Conservation (phyloP, 1,140 invertebrate genomes). For the Cyclargus thomasi region DNA sequence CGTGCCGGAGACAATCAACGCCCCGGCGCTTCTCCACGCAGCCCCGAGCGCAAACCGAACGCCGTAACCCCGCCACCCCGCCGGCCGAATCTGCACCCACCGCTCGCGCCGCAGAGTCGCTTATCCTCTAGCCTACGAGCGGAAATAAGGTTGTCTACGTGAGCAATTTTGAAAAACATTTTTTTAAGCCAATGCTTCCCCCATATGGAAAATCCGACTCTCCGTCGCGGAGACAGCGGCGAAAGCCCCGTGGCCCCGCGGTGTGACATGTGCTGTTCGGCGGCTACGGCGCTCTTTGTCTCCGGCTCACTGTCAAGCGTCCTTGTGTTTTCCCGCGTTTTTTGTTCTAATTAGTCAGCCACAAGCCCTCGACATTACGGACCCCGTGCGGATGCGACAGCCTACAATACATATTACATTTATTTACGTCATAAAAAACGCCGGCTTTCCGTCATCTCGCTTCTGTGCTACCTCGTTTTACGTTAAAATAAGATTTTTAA, state of each 20-base stretch:
- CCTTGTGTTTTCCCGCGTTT: slow-evolving; percentile 73
- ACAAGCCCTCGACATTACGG: slow-evolving; percentile 57
- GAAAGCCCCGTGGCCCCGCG: slow-evolving; percentile 15
- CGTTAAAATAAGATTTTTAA: too few species aligned
- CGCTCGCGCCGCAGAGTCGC: background rate
- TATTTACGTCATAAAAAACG: background rate
- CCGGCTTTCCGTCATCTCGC: background rate
- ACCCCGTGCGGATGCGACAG: slow-evolving; percentile 35
- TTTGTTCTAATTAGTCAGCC: slow-evolving; percentile 73
- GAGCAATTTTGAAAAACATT: slow-evolving; percentile 50
- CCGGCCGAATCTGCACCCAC: slow-evolving; percentile 4
- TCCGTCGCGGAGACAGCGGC: slow-evolving; percentile 23
- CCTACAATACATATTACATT: slow-evolving; percentile 22
- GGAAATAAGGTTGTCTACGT: slow-evolving; percentile 31
- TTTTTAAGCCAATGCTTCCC: slow-evolving; percentile 47
- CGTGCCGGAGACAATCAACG: slow-evolving; percentile 71
- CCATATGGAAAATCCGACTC: slow-evolving; percentile 36
- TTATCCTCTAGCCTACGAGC: background rate
- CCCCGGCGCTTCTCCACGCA: slow-evolving; percentile 71
- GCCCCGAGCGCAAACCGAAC: slow-evolving; percentile 29
- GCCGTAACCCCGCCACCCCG: slow-evolving; percentile 21
- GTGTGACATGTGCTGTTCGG: slow-evolving; percentile 41
- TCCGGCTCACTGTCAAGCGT: slow-evolving; percentile 72
- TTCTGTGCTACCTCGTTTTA: too few species aligned
- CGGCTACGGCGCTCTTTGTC: slow-evolving; percentile 58